Base-by-base conservation (phyloP, 2,113 vertebrate species). In the Tachysurus fulvidraco region DNA sequence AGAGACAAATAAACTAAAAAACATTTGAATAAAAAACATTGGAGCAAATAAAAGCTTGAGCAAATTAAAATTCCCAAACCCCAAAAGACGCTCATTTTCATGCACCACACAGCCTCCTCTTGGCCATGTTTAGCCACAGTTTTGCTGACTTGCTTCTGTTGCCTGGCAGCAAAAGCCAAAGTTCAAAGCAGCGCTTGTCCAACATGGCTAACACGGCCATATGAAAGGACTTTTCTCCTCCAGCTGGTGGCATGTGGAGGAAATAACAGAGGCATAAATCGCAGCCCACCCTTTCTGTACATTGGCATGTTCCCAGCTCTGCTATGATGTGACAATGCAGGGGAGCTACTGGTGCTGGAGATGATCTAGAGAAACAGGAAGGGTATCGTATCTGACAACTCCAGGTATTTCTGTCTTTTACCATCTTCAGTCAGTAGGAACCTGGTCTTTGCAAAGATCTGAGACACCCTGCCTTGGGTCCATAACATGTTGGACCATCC, bases 91-190 rank as follows among this genome's bases (percentile, higher is more conserved):
- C 59, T 84, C 80, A 30, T 87, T 87, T 46, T 54, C 50, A 84
- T 76, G 81, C 85, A 71, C 76, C 73, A 28, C 69, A 6, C 64
- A 44, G 65, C 65, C 83, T 81, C 62, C 59, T 57, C 65, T 59
- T 80, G 54, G 78, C 77, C 69, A 52, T 64, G 57, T 87, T 87
- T 84, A 82, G 85, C 64, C 83, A 76, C 85, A 74, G 57, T 89
- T 89, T 87, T 82, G 85, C 85, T 85, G 69, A 85, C 88, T 87
- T 65, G 86, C 59, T 82, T 60, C 84, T 84, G 82, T 79, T 55
- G 77, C 69, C 69, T 81, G 84, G 83, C 88, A 85, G 80, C 73
- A n/a, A 54, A 81, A 87, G 82, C 88, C 85, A 89, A 89, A 89
- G 88, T 81, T 89, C 85, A 89, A 81, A 87, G 83, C 85, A 65